phyloP scores from a whole-genome alignment of 2,113 vertebrate genomes.

The Crotalus viridis region DNA sequence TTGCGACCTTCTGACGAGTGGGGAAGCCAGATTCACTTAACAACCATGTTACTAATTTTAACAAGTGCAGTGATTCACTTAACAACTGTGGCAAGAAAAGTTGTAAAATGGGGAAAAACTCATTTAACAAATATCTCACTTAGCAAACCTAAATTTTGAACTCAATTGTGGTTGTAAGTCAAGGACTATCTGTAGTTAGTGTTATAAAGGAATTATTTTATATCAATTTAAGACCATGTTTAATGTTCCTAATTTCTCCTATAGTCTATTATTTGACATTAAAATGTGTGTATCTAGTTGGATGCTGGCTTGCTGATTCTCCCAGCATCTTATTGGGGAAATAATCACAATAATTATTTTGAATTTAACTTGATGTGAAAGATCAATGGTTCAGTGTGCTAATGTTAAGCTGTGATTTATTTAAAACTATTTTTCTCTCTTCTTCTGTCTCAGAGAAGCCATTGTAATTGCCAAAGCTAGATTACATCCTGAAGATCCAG shows the following conservation, averaged over 20 bases:
- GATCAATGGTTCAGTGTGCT: neutral
- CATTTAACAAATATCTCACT: no score
- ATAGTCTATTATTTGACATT: neutral
- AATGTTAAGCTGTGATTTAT: neutral
- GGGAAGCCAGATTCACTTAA: no score
- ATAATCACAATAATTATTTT: neutral
- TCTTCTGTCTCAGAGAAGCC: constrained; percentile 83
- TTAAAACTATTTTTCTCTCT: neutral
- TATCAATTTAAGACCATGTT: neutral
- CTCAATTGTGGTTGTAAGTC: no score
- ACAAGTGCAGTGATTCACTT: no score
- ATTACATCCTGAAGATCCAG: constrained; percentile 82
- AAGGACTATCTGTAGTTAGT: neutral
- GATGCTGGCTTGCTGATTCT: neutral
- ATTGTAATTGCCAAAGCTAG: constrained; percentile 88
- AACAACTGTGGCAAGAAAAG: no score
- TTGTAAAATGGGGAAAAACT: no score
- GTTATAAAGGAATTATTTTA: neutral
- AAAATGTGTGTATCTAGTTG: neutral
- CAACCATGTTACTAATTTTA: no score
- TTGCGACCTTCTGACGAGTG: no score
- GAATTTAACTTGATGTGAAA: neutral
- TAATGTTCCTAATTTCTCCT: neutral
- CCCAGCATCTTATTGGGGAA: neutral
- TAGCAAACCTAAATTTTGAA: no score